Conservation (phyloP, 2,797 vertebrate genomes). For the Clarias laeviceps region DNA sequence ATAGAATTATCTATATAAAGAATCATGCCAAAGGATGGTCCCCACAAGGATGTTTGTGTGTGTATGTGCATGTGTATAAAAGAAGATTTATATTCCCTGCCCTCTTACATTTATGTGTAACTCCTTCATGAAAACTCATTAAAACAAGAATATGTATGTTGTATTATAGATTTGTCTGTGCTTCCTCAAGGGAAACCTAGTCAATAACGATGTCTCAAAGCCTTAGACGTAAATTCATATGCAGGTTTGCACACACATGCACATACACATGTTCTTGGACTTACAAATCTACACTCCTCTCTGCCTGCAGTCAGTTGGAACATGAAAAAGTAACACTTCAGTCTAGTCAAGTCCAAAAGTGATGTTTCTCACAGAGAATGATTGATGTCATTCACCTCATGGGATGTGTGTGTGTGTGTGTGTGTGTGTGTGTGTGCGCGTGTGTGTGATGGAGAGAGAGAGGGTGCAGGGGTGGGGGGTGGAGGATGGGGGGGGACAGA, state of each 20-base stretch:
- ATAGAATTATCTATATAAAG: neutral
- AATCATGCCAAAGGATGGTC: neutral
- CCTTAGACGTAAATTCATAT: slow-evolving; percentile 21
- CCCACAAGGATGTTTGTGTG: neutral
- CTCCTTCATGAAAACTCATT: slow-evolving; percentile 42
- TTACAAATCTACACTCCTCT: slow-evolving; percentile 25
- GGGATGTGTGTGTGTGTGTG: slow-evolving; percentile 12
- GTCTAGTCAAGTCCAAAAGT: slow-evolving; percentile 45
- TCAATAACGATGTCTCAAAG: slow-evolving; percentile 38
- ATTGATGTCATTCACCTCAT: slow-evolving; percentile 45
- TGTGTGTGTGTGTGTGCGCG: slow-evolving; percentile 22
- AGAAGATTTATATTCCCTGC: slow-evolving; percentile 31
- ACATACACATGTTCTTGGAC: slow-evolving; percentile 8
- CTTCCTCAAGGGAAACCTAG: slow-evolving; percentile 40
- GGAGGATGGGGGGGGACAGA: slow-evolving; percentile 17
- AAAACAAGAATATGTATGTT: slow-evolving; percentile 49
- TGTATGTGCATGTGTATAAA: slow-evolving; percentile 30
- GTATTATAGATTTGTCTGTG: slow-evolving; percentile 41
- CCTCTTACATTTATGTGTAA: slow-evolving; percentile 26
- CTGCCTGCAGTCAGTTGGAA: slow-evolving; percentile 15
- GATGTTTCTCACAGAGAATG: slow-evolving; percentile 44
- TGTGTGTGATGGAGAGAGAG: neutral
- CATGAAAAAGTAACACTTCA: slow-evolving; percentile 29
- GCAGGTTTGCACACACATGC: neutral
- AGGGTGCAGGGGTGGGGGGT: slow-evolving; percentile 15